These are phyloP conservation scores for Halichoerus grypus DNA, from an alignment of 2,113 vertebrate genomes.

Conservation along the genomic window DNA sequence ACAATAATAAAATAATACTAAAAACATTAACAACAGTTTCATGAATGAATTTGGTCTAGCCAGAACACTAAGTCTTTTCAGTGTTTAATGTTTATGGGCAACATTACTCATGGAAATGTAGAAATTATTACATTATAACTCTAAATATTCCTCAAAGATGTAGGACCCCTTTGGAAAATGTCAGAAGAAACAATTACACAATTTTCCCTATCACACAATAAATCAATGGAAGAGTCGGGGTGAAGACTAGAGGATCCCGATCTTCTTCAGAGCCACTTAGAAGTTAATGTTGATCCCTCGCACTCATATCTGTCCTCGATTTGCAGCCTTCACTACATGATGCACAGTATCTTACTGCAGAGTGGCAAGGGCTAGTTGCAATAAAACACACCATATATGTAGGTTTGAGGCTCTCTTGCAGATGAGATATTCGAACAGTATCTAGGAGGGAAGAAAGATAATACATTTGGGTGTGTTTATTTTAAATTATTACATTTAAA, in stretches of 20 bases:
- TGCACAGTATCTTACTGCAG: background rate
- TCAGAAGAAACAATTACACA: background rate
- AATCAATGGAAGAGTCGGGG: background rate
- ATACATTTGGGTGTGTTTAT: background rate
- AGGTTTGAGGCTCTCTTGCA: background rate
- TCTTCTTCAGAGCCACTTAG: background rate
- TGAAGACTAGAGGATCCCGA: background rate
- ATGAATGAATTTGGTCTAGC: background rate
- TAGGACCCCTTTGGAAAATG: background rate
- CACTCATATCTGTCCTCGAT: background rate
- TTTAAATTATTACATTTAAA: background rate
- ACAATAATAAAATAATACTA: background rate
- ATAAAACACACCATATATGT: background rate
- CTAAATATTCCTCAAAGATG: background rate
- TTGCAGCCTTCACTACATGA: background rate
- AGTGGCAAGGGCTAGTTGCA: background rate
- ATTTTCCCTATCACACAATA: background rate
- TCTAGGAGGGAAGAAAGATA: background rate
- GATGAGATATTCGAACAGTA: background rate
- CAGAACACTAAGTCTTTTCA: background rate
- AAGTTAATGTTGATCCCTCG: background rate
- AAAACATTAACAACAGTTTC: background rate
- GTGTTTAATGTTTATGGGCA: background rate
- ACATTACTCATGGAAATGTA: background rate
- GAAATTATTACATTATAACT: background rate